These are phyloP conservation scores for Centroberyx gerrardi DNA, from an alignment of 2,797 vertebrate species.

Conservation along the genomic window DNA sequence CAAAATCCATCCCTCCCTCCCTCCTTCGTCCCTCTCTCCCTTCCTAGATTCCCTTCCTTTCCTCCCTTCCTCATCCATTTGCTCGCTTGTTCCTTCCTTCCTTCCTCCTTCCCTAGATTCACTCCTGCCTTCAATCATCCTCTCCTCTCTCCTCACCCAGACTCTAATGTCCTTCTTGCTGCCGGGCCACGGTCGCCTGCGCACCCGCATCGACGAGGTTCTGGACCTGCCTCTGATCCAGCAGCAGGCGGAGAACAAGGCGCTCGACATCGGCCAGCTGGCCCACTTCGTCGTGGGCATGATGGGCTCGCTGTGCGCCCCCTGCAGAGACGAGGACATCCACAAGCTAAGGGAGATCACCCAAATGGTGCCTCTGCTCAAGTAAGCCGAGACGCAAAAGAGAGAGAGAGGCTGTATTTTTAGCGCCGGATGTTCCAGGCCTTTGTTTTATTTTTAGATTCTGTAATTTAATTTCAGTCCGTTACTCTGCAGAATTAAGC, in stretches of 20 bases:
- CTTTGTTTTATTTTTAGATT: conserved; percentile 40
- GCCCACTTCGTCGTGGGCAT: conserved; percentile 93
- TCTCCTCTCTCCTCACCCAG: conserved; percentile 74
- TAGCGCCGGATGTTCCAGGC: not conserved
- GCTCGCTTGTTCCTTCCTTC: not conserved
- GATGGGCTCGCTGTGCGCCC: conserved; percentile 96
- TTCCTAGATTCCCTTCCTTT: not conserved
- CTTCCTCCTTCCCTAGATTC: not conserved
- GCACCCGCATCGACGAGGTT: conserved; percentile 91
- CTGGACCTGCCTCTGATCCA: conserved; percentile 95
- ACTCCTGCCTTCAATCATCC: not conserved
- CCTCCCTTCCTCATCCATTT: not conserved
- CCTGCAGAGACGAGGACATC: conserved; percentile 92
- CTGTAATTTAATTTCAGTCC: conserved; percentile 29
- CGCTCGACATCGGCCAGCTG: conserved; percentile 91
- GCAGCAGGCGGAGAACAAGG: conserved; percentile 95
- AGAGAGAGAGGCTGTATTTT: not conserved
- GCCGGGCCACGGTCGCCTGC: conserved; percentile 90
- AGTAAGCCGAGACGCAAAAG: conserved; percentile 79
- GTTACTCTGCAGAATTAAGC: conserved; percentile 16
- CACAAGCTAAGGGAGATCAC: conserved; percentile 89
- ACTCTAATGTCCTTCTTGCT: conserved; percentile 93
- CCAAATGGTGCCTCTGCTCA: conserved; percentile 93
- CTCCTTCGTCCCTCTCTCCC: not conserved
- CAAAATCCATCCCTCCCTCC: not conserved